phyloP scores from a whole-genome alignment of 2,113 vertebrate species.

The Aythya baeri region DNA sequence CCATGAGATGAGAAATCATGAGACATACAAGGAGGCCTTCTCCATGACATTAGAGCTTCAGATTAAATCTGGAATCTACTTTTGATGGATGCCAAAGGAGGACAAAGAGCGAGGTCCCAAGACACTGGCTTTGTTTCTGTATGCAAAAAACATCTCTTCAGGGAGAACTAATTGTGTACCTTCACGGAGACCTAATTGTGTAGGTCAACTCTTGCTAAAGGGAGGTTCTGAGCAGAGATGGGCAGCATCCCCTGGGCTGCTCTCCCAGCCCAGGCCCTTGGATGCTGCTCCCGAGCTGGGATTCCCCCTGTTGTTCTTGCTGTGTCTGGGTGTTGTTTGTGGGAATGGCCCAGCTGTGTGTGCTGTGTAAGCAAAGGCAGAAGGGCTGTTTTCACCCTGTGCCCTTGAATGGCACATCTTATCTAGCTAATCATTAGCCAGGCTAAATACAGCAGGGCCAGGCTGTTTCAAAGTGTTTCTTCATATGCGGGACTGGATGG shows the following conservation, averaged over 20 bases:
- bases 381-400: constrained; percentile 33
- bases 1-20: not conserved
- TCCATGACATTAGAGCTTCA: not conserved
- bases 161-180: not conserved
- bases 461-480: not conserved
- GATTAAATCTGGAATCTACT: not conserved
- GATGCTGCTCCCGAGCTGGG: not conserved
- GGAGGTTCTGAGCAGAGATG: not conserved
- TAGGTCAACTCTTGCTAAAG: not conserved
- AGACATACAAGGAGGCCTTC: not conserved
- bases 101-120: not conserved
- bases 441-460: not conserved
- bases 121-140: not conserved
- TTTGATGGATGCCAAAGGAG: not conserved
- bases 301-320: not conserved
- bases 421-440: constrained; percentile 49
- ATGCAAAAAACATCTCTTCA: not conserved
- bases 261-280: not conserved
- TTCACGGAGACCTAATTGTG: not conserved
- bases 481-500: accelerated
- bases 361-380: constrained; percentile 59
- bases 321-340: not conserved
- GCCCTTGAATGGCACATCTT: constrained; percentile 52
- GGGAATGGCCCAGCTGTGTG: constrained; percentile 41
- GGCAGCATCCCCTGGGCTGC: not conserved